These are phyloP conservation scores for Steatocranus sp. DNA, from an alignment of 2,797 vertebrate genomes.

Conservation along the genomic window DNA sequence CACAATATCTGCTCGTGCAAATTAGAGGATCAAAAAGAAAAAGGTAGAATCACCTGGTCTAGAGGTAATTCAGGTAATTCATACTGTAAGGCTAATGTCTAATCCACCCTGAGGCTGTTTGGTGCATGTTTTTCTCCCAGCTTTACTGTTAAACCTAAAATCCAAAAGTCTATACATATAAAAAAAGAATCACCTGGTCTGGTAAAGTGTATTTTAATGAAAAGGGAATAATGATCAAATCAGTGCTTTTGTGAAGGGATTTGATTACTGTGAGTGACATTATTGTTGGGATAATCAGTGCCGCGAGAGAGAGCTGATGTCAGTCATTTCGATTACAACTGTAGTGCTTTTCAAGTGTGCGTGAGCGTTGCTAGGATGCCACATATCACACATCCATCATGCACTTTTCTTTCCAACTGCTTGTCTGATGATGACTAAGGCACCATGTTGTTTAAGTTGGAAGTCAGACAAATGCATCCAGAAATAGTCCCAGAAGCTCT, in stretches of 20 bases:
- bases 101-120: not conserved
- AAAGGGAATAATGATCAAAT: not conserved
- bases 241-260: not conserved
- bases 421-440: slow-evolving; percentile 32
- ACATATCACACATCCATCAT: slow-evolving; percentile 6
- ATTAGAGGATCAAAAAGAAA: not conserved
- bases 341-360: not conserved
- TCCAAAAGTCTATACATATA: not conserved
- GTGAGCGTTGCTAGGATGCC: not conserved
- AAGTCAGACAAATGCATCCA: slow-evolving; percentile 24
- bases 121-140: not conserved
- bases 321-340: not conserved
- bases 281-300: not conserved
- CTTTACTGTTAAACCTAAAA: not conserved
- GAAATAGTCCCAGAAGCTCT: slow-evolving; percentile 45
- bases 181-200: not conserved
- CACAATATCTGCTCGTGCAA: not conserved
- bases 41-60: not conserved
- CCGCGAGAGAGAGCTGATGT: not conserved
- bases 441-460: slow-evolving; percentile 19
- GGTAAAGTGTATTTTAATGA: not conserved
- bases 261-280: not conserved
- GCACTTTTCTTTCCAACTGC: slow-evolving; percentile 13
- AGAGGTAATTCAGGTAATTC: not conserved
- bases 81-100: not conserved